These are phyloP conservation scores for Papio anubis DNA, from an alignment of 2,113 vertebrate species.

Conservation along the genomic window DNA sequence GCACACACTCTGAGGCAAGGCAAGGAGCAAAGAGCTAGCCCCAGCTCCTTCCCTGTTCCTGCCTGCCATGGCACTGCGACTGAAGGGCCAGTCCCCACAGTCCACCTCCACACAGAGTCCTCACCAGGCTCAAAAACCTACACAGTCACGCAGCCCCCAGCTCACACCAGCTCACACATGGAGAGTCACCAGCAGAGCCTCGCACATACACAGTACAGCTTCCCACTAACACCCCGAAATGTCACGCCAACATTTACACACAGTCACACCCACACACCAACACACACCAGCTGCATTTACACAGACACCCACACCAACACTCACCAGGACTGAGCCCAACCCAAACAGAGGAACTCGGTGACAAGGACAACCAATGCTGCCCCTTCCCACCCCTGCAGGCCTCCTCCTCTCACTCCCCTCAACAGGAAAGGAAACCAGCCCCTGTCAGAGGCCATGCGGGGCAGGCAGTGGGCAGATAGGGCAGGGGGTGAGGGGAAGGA, in stretches of 20 bases:
- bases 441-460: constrained; percentile 72
- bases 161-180: not conserved
- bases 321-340: constrained; percentile 46
- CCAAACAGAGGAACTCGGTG: constrained; percentile 51
- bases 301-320: constrained; percentile 62
- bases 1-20: not conserved
- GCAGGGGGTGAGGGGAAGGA: not conserved
- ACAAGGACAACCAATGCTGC: not conserved
- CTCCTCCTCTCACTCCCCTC: constrained; percentile 44
- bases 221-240: constrained; percentile 68
- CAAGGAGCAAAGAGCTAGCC: not conserved
- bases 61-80: not conserved
- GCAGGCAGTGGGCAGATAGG: not conserved
- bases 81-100: not conserved
- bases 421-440: constrained; percentile 54
- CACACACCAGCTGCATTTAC: constrained; percentile 73
- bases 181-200: constrained; percentile 26
- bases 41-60: not conserved
- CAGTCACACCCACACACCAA: constrained; percentile 69
- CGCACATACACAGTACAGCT: constrained; percentile 50
- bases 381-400: not conserved
- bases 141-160: not conserved
- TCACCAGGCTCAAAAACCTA: not conserved
- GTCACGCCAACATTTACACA: constrained; percentile 76
- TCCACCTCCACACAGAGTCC: not conserved